phyloP scores from a whole-genome alignment of 2,888 invertebrate species.

The Meandrusa payeni region DNA sequence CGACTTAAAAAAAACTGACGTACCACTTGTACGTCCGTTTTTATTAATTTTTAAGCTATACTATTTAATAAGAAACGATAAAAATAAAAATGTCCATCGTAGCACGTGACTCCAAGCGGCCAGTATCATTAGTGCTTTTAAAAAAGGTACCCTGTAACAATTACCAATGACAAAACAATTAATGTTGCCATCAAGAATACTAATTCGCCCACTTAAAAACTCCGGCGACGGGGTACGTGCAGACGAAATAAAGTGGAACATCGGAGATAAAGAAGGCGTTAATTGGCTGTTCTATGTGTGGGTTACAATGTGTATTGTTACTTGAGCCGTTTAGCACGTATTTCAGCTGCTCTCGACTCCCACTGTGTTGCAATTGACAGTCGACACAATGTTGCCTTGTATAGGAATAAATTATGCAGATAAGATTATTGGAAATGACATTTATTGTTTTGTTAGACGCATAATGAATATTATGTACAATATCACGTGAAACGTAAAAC shows the following conservation, averaged over 20 bases:
- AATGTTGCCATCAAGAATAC: slow-evolving; percentile 52
- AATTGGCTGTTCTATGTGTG: slow-evolving; percentile 44
- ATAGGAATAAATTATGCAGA: slow-evolving; percentile 14
- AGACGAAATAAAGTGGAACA: slow-evolving; percentile 47
- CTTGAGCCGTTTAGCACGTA: slow-evolving; percentile 32
- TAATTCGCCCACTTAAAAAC: slow-evolving; percentile 51
- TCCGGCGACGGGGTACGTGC: slow-evolving; percentile 43
- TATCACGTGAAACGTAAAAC: no score
- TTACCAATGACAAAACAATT: slow-evolving; percentile 49
- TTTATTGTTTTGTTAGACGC: slow-evolving; percentile 11
- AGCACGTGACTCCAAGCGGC: slow-evolving; percentile 1
- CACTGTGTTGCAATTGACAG: slow-evolving; percentile 37
- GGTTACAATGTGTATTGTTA: slow-evolving; percentile 34
- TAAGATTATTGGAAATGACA: slow-evolving; percentile 11
- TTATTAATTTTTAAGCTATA: no score
- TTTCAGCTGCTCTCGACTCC: slow-evolving; percentile 34
- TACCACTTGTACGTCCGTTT: no score
- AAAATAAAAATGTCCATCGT: neutral
- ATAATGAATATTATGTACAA: neutral
- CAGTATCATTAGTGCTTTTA: slow-evolving; percentile 24
- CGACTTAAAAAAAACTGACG: no score
- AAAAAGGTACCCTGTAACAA: slow-evolving; percentile 32
- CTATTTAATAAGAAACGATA: no score
- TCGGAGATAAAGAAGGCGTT: slow-evolving; percentile 44
- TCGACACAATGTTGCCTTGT: slow-evolving; percentile 18